Evolutionary conservation across 2,797 vertebrate species (phyloP), one percentile per base, ranked within the genome.

Genomic region (Amblyraja radiata): DNA sequence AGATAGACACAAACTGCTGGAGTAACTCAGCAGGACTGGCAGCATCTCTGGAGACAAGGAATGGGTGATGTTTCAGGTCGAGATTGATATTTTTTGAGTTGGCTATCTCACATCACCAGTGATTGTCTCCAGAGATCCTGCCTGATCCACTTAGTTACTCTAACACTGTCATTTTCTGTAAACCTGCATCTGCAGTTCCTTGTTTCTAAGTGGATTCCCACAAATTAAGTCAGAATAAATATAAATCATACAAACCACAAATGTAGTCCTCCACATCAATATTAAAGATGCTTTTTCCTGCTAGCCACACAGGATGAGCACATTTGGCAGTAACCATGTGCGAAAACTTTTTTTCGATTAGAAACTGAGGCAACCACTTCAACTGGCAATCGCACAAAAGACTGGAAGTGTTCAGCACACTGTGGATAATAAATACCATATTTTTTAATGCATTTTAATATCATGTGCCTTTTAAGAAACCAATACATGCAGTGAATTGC

Each of bases 301-400:
- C 96, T 0, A 98, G 93, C 96, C 95, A 96, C 3, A 97, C 95
- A 0, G 98, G 98, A 93, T 99, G 97, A 76, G 97, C 97, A 93
- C 98, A 98, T 94, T 96, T 94, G 0, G 98, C 96, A 0, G 95
- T 96, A 90, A 97, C 97, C 3, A 97, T 96, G 90, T 95, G 96
- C 93, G 97, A 97, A 61, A 99, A 97, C 8, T 88, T 95, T 93
- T 94, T 96, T 93, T 96, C 96, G 1, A 94, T 94, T 93, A 99
- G 95, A 98, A 98, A 99, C 2, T 94, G 97, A 0, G 96, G 96
- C 93, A 99, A 93, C 98, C 98, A 99, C 90, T 97, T 97, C 96
- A 99, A 93, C 94, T 99, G 98, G 94, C 98, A 99, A 94, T 99
- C 98, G 93, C 98, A 99, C 18, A 99, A 96, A 94, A 99, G 95